Percentiles rank a stretch among this genome's conserved stretches.
phyloP scores from a whole-genome alignment of 2,113 vertebrate species.

The Rhinolophus ferrumequinum region DNA sequence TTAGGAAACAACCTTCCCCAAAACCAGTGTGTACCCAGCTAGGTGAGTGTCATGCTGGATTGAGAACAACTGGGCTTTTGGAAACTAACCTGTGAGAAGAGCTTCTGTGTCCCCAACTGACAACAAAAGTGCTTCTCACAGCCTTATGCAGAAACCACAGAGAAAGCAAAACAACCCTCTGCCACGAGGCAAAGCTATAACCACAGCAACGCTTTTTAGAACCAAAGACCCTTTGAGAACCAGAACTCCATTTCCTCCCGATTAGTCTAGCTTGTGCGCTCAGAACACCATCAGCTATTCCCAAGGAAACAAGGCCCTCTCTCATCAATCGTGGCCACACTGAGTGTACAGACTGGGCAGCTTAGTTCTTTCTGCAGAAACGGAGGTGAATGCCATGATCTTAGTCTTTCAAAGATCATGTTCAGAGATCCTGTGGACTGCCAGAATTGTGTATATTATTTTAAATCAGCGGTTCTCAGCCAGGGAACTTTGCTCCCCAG shows the following conservation, averaged over 20 bases:
- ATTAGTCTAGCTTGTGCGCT: not conserved
- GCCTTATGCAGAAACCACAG: conserved; percentile 63
- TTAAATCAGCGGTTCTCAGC: not conserved
- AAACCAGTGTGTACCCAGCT: too few species aligned
- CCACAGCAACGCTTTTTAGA: not conserved
- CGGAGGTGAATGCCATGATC: not conserved
- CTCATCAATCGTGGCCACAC: rapidly evolving
- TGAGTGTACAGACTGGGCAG: rapidly evolving
- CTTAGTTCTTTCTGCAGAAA: not conserved
- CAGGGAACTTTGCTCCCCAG: not conserved
- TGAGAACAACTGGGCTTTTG: conserved; percentile 17
- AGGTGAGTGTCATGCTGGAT: not conserved
- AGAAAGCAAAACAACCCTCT: conserved; percentile 50
- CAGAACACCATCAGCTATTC: not conserved
- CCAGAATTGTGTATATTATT: not conserved
- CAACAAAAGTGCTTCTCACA: not conserved
- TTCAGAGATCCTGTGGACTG: not conserved
- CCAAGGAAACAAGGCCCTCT: conserved; percentile 24
- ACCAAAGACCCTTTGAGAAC: not conserved
- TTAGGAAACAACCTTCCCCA: not conserved
- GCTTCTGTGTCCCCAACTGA: conserved; percentile 43
- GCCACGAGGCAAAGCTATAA: not conserved
- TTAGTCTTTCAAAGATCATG: not conserved
- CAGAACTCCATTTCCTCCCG: not conserved
- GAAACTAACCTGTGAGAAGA: conserved; percentile 20